Percentiles rank a stretch among this genome's conserved stretches.
Conservation (phyloP, 2,113 vertebrate species). For the Toxotes jaculatrix region DNA sequence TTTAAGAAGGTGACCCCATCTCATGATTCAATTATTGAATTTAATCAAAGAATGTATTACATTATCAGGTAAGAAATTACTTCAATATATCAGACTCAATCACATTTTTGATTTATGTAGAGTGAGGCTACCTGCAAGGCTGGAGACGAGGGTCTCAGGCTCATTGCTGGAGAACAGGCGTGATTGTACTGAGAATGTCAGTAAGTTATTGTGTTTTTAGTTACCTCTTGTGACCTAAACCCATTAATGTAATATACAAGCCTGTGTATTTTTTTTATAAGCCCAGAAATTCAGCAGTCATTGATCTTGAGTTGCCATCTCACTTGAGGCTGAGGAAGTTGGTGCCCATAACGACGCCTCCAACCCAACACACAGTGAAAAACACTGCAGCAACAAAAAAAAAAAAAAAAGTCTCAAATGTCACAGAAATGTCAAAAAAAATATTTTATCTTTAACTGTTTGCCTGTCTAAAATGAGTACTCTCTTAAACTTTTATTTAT, state of each 20-base stretch:
- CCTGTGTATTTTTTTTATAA: background rate
- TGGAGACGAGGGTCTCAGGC: background rate
- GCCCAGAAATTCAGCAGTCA: background rate
- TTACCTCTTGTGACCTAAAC: background rate
- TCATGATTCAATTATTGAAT: slow-evolving; percentile 3
- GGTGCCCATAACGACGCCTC: background rate
- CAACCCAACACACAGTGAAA: background rate
- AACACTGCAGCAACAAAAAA: background rate
- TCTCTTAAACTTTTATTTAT: background rate
- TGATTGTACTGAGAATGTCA: background rate
- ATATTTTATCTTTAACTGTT: background rate
- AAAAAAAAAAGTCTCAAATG: background rate
- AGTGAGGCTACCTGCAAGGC: background rate
- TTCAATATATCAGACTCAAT: background rate
- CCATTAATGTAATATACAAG: background rate
- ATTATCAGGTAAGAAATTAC: slow-evolving; percentile 19
- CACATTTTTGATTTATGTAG: slow-evolving; percentile 3
- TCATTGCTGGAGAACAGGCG: background rate
- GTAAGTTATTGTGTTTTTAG: background rate
- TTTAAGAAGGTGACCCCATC: slow-evolving; percentile 19
- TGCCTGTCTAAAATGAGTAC: background rate
- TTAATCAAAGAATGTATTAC: slow-evolving; percentile 16
- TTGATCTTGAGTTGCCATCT: background rate
- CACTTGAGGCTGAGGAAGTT: background rate
- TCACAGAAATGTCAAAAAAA: background rate